Base-by-base conservation (phyloP, 2,797 vertebrate genomes). In the Danio tinwini region DNA sequence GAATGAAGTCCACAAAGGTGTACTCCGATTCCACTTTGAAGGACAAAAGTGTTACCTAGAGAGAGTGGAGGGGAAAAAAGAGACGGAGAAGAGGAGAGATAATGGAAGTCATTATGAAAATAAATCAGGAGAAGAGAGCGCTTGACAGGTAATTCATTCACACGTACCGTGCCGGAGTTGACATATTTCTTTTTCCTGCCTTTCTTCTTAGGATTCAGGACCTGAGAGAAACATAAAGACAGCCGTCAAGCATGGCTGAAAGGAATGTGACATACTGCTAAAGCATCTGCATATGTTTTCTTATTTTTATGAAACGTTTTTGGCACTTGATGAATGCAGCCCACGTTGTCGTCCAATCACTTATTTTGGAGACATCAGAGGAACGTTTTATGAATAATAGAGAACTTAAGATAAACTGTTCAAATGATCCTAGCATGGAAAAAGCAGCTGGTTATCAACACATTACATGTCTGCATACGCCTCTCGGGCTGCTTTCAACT, bases 121-220 rank as follows among this genome's bases (percentile, higher is more conserved):
- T 78, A 50, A 85, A 79, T 80, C 80, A 49, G 50, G 19, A 73
- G 37, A 44, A 9, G 39, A 81, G 62, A 68, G 42, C 73, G 58
- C 65, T 64, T 76, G 77, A 72, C 77, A 79, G 68, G 68, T 79
- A 45, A 71, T 64, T 63, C 37, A 64, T 62, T 63, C 55, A 70
- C 21, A 92, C 96, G 95, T 91, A 98, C 97, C 0, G 96, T 98
- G 82, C 97, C 97, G 0, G 97, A 98, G 85, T 98, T 98, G 81
- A 97, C 79, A 0, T 98, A 98, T 93, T 97, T 98, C 94, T 98
- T 98, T 93, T 98, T 98, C 92, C 96, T 97, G 89, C 97, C 96
- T 90, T 97, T 98, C 92, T 98, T 98, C 90, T 96, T 95, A 7
- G 96, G 97, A 91, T 98, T 97, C 84, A 97, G 91, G 76, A 96